Percentiles rank a stretch among this genome's conserved stretches.
Evolutionary conservation across 2,797 vertebrate species (phyloP).

Genomic region (Peromyscus melanophrys): DNA sequence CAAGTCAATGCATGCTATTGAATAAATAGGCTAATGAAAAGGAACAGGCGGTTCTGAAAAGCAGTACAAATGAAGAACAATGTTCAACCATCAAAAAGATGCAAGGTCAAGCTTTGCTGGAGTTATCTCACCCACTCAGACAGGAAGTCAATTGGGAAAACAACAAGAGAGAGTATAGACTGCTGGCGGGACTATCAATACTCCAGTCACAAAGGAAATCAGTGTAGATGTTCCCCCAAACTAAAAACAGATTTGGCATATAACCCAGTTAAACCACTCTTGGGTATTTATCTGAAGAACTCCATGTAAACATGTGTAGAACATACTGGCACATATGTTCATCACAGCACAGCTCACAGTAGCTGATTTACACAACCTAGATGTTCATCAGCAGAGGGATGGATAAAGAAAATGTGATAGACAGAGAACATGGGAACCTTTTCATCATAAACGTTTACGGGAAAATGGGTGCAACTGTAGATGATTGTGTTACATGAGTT

Average conservation of each 20-base stretch:
- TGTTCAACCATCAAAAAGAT: not conserved
- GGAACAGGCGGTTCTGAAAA: not conserved
- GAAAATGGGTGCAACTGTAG: not conserved
- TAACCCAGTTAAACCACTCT: not conserved
- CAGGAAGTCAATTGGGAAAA: not conserved
- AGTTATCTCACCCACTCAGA: not conserved
- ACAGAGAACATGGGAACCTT: too few relatives aligned
- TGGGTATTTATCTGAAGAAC: not conserved
- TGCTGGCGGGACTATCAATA: not conserved
- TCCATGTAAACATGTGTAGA: not conserved
- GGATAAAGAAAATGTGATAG: not conserved
- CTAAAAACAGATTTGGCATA: not conserved
- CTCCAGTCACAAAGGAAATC: not conserved
- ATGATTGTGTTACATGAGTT: not conserved
- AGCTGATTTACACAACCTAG: not conserved
- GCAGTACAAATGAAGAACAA: not conserved
- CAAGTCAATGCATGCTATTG: not conserved
- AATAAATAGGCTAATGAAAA: not conserved
- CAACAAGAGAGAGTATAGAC: not conserved
- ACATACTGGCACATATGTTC: too few relatives aligned
- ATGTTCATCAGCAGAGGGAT: not conserved
- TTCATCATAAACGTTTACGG: not conserved
- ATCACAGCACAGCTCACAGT: not conserved
- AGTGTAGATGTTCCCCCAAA: not conserved
- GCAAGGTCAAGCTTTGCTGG: not conserved